Base-by-base conservation (phyloP, 2,888 invertebrate genomes). In the Morpho deidamia region DNA sequence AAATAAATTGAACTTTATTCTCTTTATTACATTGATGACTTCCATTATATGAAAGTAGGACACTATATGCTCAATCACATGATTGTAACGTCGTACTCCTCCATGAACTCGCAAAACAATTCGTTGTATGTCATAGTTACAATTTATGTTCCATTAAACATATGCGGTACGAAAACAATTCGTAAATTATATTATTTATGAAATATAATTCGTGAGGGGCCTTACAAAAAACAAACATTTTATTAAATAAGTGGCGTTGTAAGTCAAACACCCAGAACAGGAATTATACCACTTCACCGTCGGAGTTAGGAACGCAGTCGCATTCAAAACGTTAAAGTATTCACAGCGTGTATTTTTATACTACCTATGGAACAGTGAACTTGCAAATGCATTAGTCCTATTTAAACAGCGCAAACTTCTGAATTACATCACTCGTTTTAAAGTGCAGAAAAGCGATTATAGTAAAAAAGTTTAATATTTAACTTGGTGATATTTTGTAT, bases 401-500 rank as follows among this genome's bases (percentile, higher is more conserved):
- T 54, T 54, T 58, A 51, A 58, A 49, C 51, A 49, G 48, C 38
- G 58, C 51, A 54, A 58, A 50, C 50, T 50, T 58, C 58, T 38
- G 58, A 55, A 55, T 58, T 58, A 58, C 55, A 58, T 55, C 55
- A 55, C 55, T 54, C 50, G 58, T 58, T 58, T 46, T 55, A 50
- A 55, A 58, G 55, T 58, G 52, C 58, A 42, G 34, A 23, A 52
- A 50, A 55, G 55, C 55, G 55, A 52, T 58, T 43, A 50, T 50
- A 35, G 34, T 43, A 38, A 38, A 46, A 40, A 41, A 48, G 32
- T 48, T 41, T 8, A 11, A 40, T 40, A 38, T 43, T 50, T 11
- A 43, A 43, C 32, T 23, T 47, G 33, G 40, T 40, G 33, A 48
- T 48, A 34, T 38, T 23, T 9, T 46, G 10, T 46, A 23, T 38